These are phyloP conservation scores for Antrozous pallidus DNA, from an alignment of 2,797 vertebrate genomes.

Conservation along the genomic window DNA sequence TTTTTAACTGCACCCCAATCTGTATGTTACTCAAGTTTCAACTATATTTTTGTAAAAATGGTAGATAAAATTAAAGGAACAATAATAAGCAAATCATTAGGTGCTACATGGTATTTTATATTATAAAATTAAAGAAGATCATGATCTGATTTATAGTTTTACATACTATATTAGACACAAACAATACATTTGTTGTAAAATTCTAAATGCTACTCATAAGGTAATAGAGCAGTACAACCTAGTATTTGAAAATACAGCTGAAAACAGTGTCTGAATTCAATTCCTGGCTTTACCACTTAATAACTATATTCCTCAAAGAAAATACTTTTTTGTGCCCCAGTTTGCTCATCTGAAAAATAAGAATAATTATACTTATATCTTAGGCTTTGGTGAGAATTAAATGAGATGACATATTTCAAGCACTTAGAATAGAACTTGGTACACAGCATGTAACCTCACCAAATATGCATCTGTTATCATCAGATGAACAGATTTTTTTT, in stretches of 20 bases:
- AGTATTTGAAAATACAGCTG: background rate
- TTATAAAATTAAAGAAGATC: background rate
- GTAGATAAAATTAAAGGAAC: background rate
- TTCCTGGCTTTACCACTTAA: background rate
- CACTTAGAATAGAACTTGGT: background rate
- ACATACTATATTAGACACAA: background rate
- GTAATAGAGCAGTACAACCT: background rate
- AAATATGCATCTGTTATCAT: background rate
- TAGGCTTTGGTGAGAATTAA: background rate
- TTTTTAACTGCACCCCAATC: background rate
- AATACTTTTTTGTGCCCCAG: background rate
- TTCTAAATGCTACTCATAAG: background rate
- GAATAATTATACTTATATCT: background rate
- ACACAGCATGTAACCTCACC: background rate
- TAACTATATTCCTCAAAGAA: background rate
- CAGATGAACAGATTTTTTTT: background rate
- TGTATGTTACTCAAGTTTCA: background rate
- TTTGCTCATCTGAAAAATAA: slow-evolving; percentile 27
- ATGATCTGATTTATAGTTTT: background rate
- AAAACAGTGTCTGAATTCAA: background rate
- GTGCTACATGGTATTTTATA: background rate
- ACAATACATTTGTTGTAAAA: background rate
- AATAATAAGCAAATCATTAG: background rate
- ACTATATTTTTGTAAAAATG: background rate
- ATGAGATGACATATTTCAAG: background rate